Evolutionary conservation across 2,113 vertebrate genomes (phyloP).

Genomic region (Chlamydotis undulata): DNA sequence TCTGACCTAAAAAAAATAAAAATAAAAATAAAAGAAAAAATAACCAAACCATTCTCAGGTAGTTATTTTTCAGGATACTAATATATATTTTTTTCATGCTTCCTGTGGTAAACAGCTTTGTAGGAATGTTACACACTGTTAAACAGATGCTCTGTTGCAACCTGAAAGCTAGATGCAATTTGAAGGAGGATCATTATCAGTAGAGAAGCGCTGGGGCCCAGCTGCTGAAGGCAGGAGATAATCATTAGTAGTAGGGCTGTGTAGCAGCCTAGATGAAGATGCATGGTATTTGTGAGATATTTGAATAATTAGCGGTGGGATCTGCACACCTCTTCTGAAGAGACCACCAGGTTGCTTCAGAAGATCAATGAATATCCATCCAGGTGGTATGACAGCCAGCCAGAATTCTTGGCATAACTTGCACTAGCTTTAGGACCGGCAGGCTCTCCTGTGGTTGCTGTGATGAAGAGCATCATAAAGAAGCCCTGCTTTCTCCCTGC

Average conservation of each 20-base stretch:
- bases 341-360: background rate
- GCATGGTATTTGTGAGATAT: background rate
- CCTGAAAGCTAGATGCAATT: background rate
- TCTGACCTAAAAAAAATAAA: conserved; percentile 19
- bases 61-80: background rate
- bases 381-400: background rate
- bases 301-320: background rate
- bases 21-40: no score
- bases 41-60: background rate
- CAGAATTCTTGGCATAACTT: background rate
- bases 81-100: background rate
- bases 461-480: background rate
- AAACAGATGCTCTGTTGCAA: conserved; percentile 8
- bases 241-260: background rate
- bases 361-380: background rate
- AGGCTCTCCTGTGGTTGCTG: background rate
- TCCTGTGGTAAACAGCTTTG: conserved; percentile 3
- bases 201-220: background rate
- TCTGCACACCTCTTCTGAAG: background rate
- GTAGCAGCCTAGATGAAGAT: background rate
- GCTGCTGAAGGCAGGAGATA: background rate
- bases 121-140: background rate
- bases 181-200: background rate
- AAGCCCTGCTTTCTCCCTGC: background rate
- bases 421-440: rapidly evolving